Evolutionary conservation across 2,797 vertebrate species (phyloP).

Genomic region (Hyperoplus lanceolatus): DNA sequence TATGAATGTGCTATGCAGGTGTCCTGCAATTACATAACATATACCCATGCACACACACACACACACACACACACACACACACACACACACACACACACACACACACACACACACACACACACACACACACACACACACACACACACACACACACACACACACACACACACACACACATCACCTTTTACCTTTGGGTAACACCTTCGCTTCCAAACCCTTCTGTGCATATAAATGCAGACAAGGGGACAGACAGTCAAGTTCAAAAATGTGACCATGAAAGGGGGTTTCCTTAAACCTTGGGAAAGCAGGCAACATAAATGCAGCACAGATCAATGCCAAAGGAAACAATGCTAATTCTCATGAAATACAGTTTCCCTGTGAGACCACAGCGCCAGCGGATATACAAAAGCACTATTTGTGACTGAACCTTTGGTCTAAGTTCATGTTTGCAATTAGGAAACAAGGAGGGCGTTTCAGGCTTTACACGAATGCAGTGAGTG

Average conservation of each 20-base stretch:
- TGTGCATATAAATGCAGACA: constrained; percentile 39
- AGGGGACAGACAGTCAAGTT: constrained; percentile 57
- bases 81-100: too few relatives aligned
- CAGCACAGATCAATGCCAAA: constrained; percentile 55
- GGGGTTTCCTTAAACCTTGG: constrained; percentile 55
- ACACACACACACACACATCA: constrained; percentile 45
- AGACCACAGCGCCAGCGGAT: constrained; percentile 28
- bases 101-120: too few relatives aligned
- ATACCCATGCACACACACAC: too few relatives aligned
- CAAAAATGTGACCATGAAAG: constrained; percentile 60
- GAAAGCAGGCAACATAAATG: constrained; percentile 49
- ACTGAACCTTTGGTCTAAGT: constrained; percentile 61
- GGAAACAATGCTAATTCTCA: constrained; percentile 64
- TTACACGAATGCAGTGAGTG: constrained; percentile 35
- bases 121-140: too few relatives aligned
- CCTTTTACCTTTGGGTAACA: constrained; percentile 71
- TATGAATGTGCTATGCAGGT: too few relatives aligned
- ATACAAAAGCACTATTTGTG: constrained; percentile 56
- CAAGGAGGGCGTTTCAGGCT: constrained; percentile 43
- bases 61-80: too few relatives aligned
- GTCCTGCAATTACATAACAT: too few relatives aligned
- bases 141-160: too few relatives aligned
- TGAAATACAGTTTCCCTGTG: constrained; percentile 54
- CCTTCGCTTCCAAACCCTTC: constrained; percentile 52
- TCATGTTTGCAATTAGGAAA: constrained; percentile 59